A percentile compares a stretch with the other conserved stretches of the same genome.
These are phyloP conservation scores for Ahaetulla prasina DNA, from an alignment of 2,113 vertebrate species.

Conservation along the genomic window DNA sequence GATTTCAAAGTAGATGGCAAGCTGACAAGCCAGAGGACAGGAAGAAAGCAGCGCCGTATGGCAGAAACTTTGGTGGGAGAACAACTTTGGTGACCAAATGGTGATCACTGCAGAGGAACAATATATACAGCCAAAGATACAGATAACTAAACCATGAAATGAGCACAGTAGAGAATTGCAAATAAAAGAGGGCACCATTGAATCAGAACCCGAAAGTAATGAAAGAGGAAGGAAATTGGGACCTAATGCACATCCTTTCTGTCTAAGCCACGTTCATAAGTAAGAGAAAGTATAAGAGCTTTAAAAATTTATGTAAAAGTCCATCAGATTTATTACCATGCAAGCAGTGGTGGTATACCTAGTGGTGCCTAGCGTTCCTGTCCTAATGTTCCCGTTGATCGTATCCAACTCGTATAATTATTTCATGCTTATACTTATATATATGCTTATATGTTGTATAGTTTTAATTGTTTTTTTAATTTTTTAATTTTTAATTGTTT, in stretches of 20 bases:
- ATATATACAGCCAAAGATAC: conserved; percentile 9
- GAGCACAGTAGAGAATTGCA: neutral
- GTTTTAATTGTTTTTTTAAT: too few relatives aligned
- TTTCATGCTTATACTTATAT: too few relatives aligned
- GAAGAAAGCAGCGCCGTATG: conserved; percentile 14
- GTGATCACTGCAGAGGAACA: neutral
- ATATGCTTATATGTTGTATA: too few relatives aligned
- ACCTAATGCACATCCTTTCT: neutral
- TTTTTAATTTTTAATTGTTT: too few relatives aligned
- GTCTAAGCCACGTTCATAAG: neutral
- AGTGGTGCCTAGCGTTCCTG: too few relatives aligned
- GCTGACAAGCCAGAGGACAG: conserved; percentile 3
- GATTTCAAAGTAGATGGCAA: conserved; percentile 16
- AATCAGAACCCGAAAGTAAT: conserved; percentile 4
- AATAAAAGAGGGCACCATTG: neutral
- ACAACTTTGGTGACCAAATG: neutral
- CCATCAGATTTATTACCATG: neutral
- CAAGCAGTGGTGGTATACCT: too few relatives aligned
- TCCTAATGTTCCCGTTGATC: too few relatives aligned
- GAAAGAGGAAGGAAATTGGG: neutral
- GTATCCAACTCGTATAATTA: too few relatives aligned
- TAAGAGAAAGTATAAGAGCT: neutral
- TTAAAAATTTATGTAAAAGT: neutral
- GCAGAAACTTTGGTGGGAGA: neutral
- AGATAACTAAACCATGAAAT: conserved; percentile 7